These are phyloP conservation scores for Lepus timidus DNA, from an alignment of 2,113 vertebrate genomes.

Conservation along the genomic window DNA sequence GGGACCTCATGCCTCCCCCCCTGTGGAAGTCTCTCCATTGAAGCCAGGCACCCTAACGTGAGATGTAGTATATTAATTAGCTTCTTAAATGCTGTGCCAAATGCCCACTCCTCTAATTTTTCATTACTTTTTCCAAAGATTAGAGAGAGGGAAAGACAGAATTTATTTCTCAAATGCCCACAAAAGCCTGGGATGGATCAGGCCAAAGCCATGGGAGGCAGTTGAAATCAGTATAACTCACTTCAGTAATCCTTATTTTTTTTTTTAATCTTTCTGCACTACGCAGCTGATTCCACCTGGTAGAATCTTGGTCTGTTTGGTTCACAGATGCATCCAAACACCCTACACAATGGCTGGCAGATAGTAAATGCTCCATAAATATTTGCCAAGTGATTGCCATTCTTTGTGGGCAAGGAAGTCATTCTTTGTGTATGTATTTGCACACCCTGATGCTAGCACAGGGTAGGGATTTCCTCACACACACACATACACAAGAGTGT, in stretches of 20 bases:
- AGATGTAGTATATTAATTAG: too few relatives aligned
- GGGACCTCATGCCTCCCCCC: not conserved
- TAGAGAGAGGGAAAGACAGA: too few relatives aligned
- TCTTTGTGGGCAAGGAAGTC: not conserved
- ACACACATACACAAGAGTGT: too few relatives aligned
- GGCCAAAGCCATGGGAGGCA: not conserved
- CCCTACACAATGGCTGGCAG: not conserved
- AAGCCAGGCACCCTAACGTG: too few relatives aligned
- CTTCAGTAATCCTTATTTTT: not conserved
- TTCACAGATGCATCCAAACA: not conserved
- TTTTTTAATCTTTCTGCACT: not conserved
- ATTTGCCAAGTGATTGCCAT: not conserved
- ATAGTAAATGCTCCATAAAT: not conserved
- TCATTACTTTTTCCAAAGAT: too few relatives aligned
- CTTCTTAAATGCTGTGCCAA: too few relatives aligned
- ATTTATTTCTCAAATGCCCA: too few relatives aligned
- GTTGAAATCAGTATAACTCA: not conserved
- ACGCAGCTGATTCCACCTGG: not conserved
- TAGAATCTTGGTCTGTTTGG: not conserved
- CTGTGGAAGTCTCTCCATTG: not conserved
- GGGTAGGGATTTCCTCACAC: not conserved
- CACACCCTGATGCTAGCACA: not conserved
- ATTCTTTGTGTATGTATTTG: not conserved
- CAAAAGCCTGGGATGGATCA: too few relatives aligned
- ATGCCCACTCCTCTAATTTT: too few relatives aligned